phyloP scores from a whole-genome alignment of 2,888 invertebrate genomes.

The Macrophya annulata region DNA sequence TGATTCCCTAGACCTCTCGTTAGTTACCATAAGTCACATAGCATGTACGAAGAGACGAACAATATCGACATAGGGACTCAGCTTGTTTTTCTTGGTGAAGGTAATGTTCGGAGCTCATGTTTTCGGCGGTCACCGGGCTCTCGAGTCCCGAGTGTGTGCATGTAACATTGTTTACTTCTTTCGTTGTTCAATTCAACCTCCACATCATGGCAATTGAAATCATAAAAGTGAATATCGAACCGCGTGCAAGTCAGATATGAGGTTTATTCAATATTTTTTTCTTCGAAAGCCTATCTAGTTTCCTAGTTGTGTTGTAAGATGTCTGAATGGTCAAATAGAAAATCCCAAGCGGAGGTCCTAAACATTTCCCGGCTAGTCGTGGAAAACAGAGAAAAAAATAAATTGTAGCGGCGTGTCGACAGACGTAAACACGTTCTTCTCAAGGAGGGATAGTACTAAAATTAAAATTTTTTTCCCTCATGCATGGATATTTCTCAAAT shows the following conservation, averaged over 20 bases:
- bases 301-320: too few species aligned
- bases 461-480: too few species aligned
- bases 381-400: too few species aligned
- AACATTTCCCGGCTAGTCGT: too few species aligned
- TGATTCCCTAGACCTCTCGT: background rate
- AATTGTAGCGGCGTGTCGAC: too few species aligned
- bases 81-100: background rate
- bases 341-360: too few species aligned
- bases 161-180: background rate
- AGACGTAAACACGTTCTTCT: too few species aligned
- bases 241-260: background rate
- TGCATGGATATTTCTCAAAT: too few species aligned
- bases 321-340: too few species aligned
- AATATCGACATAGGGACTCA: background rate
- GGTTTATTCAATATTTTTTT: too few species aligned
- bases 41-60: background rate
- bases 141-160: background rate
- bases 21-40: background rate
- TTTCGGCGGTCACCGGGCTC: background rate
- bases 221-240: background rate
- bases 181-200: background rate
- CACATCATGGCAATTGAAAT: background rate
- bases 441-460: too few species aligned
- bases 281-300: too few species aligned
- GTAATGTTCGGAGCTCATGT: background rate